Percentiles rank a stretch among this genome's conserved stretches.
These are phyloP conservation scores for Plectrocnemia conspersa DNA, from an alignment of 1,140 invertebrate species.

Conservation along the genomic window DNA sequence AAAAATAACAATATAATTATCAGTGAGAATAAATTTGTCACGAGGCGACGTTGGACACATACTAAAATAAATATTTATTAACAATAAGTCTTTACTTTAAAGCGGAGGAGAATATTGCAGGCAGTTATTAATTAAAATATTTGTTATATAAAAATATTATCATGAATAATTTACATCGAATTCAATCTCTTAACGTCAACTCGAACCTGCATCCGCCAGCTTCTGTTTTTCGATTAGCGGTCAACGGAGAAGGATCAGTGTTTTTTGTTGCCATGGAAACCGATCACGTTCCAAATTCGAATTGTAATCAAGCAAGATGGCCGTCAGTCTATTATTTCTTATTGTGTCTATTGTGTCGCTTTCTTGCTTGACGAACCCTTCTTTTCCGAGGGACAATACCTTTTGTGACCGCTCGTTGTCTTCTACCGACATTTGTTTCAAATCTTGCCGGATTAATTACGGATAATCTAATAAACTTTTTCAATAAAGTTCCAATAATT, in stretches of 20 bases:
- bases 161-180: no score
- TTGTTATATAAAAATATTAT: no score
- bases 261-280: constrained; percentile 32
- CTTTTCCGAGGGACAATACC: constrained; percentile 26
- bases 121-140: no score
- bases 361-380: constrained; percentile 31
- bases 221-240: constrained; percentile 31
- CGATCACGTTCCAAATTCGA: constrained; percentile 35
- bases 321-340: constrained; percentile 33
- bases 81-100: no score
- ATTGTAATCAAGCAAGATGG: constrained; percentile 36
- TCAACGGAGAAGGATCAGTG: constrained; percentile 23
- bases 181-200: no score
- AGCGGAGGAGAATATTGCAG: no score
- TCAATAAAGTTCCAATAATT: neutral
- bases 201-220: constrained; percentile 16
- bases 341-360: constrained; percentile 33
- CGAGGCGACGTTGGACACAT: no score
- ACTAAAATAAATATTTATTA: no score
- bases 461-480: no score
- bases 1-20: no score
- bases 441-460: no score
- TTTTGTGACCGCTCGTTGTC: constrained; percentile 25
- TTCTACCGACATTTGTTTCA: neutral
- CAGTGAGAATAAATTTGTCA: no score